phyloP scores from a whole-genome alignment of 2,888 invertebrate species.

The Odontothrips loti region DNA sequence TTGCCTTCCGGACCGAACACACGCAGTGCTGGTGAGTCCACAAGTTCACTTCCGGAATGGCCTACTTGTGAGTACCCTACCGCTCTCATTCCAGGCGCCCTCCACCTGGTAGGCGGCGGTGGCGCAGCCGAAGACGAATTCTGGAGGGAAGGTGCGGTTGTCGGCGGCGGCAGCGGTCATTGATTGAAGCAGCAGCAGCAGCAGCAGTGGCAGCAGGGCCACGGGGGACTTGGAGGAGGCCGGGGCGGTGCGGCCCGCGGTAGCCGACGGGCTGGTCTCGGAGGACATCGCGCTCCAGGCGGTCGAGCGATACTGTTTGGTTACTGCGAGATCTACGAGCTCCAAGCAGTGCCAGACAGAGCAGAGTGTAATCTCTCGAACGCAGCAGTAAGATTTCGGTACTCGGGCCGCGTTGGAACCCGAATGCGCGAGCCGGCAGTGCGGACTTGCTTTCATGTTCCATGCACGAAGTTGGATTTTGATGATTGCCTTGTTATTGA shows the following conservation, averaged over 20 bases:
- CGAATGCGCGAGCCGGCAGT: no score
- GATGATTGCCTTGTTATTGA: no score
- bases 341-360: no score
- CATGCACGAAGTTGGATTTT: background rate
- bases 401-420: no score
- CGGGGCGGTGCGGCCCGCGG: background rate
- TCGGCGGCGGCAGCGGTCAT: background rate
- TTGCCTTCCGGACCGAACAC: slow-evolving; percentile 50
- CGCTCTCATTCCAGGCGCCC: slow-evolving; percentile 52
- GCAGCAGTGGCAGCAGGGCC: background rate
- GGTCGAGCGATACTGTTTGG: no score
- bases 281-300: background rate
- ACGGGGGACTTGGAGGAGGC: background rate
- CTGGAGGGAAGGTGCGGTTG: slow-evolving; percentile 49
- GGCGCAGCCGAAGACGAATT: slow-evolving; percentile 58
- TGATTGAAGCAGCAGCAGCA: background rate
- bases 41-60: no score
- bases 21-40: background rate
- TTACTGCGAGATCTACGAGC: no score
- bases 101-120: slow-evolving; percentile 56
- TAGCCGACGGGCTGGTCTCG: background rate
- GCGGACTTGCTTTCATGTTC: background rate
- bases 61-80: slow-evolving; percentile 44
- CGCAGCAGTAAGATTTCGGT: no score
- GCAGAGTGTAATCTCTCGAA: no score